A percentile compares a stretch with the other conserved stretches of the same genome.
Evolutionary conservation across 2,888 invertebrate species (phyloP).

Genomic region (Apoda limacodes): DNA sequence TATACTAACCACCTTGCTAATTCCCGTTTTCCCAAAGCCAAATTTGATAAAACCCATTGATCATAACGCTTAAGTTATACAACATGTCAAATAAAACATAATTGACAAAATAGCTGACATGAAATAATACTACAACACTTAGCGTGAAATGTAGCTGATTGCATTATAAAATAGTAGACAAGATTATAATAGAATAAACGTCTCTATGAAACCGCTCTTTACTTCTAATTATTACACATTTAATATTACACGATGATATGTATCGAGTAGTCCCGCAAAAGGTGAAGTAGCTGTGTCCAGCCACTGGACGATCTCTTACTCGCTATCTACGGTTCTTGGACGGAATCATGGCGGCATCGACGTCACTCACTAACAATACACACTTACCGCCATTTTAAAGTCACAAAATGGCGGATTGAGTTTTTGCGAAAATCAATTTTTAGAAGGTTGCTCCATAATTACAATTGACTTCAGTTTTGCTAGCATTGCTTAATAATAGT

Average conservation of each 20-base stretch:
- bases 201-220: conserved; percentile 69
- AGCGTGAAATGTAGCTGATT: conserved; percentile 66
- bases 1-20: no score
- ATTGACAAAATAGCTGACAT: no score
- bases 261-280: conserved; percentile 77
- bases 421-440: conserved; percentile 30
- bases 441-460: conserved; percentile 24
- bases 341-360: conserved; percentile 67
- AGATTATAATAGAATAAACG: conserved; percentile 67
- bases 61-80: no score
- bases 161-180: conserved; percentile 60
- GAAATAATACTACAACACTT: no score
- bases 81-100: no score
- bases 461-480: no score
- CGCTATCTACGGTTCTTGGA: conserved; percentile 70
- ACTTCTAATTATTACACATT: conserved; percentile 60
- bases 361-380: conserved; percentile 29
- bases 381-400: conserved; percentile 23
- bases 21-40: no score
- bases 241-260: conserved; percentile 79
- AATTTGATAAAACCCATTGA: no score
- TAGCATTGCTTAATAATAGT: no score
- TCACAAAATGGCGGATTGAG: conserved; percentile 25
- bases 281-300: conserved; percentile 69
- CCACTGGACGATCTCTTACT: conserved; percentile 70